These are phyloP conservation scores for Pegea sp. DNA, from an alignment of 23 tunicate genomes.

Conservation along the genomic window DNA sequence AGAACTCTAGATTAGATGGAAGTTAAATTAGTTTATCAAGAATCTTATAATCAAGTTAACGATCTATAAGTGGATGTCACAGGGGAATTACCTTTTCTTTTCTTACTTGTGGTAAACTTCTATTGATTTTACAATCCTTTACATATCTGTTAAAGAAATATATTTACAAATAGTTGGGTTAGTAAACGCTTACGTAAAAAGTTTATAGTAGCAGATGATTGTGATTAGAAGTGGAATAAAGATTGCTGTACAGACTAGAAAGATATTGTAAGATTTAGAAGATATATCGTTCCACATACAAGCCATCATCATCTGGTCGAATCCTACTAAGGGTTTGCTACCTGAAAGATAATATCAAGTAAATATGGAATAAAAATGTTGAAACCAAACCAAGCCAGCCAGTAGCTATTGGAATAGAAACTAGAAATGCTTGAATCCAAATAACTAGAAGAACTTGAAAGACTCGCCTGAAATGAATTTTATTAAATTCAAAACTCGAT, in stretches of 20 bases:
- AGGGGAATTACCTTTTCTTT: no score
- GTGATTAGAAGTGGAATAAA: slow-evolving; percentile 27
- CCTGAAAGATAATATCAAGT: no score
- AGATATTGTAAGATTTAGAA: slow-evolving; percentile 17
- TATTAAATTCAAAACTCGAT: neutral
- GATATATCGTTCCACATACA: slow-evolving; percentile 41
- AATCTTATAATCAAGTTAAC: no score
- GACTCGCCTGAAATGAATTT: slow-evolving; percentile 6
- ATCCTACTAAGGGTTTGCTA: slow-evolving; percentile 6
- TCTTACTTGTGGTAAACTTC: no score
- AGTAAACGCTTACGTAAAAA: slow-evolving; percentile 14
- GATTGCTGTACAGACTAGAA: slow-evolving; percentile 32
- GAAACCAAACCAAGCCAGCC: slow-evolving; percentile 41
- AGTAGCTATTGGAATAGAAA: slow-evolving; percentile 22
- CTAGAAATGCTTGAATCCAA: slow-evolving; percentile 22
- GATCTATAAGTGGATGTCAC: no score
- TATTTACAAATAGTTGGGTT: no score
- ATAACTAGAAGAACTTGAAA: slow-evolving; percentile 6
- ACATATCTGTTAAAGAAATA: no score
- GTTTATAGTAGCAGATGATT: slow-evolving; percentile 10
- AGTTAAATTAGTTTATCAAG: no score
- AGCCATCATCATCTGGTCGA: slow-evolving; percentile 24
- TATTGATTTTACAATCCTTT: no score
- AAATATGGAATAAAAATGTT: neutral
- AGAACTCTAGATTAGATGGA: no score